These are phyloP conservation scores for Acrocephalus scirpaceus DNA, from an alignment of 2,797 vertebrate species.

Conservation along the genomic window DNA sequence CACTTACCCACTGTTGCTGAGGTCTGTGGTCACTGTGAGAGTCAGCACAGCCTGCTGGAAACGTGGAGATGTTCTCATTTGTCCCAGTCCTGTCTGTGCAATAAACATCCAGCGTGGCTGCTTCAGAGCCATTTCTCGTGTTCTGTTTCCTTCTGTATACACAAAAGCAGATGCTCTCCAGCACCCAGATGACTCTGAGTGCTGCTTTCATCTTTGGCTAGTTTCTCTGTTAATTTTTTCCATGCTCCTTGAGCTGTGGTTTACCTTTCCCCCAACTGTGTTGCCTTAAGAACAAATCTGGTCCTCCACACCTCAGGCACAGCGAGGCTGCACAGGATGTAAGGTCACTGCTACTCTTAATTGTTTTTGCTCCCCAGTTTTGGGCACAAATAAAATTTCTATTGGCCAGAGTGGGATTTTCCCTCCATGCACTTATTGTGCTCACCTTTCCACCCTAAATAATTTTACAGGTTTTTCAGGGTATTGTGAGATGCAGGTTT, in stretches of 20 bases:
- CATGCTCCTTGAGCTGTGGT: background rate
- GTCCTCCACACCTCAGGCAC: background rate
- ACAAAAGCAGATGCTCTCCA: conserved; percentile 36
- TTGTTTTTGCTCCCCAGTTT: background rate
- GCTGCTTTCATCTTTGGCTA: conserved; percentile 8
- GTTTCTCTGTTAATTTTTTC: background rate
- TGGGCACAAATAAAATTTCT: background rate
- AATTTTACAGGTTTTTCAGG: background rate
- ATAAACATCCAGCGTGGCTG: background rate
- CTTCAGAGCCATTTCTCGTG: background rate
- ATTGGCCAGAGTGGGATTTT: background rate
- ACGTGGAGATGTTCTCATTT: background rate
- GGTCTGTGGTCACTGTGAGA: background rate
- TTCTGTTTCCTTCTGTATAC: background rate
- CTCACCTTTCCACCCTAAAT: background rate
- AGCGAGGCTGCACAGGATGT: background rate
- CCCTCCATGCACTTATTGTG: background rate
- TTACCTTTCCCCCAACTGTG: background rate
- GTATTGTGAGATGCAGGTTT: background rate
- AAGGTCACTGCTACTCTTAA: background rate
- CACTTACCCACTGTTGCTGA: background rate
- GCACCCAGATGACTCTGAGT: conserved; percentile 17
- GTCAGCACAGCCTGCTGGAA: background rate
- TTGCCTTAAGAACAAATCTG: background rate
- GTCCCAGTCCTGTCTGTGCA: background rate